Base-by-base conservation (phyloP, 2,797 vertebrate species). In the Botia kubotai region DNA sequence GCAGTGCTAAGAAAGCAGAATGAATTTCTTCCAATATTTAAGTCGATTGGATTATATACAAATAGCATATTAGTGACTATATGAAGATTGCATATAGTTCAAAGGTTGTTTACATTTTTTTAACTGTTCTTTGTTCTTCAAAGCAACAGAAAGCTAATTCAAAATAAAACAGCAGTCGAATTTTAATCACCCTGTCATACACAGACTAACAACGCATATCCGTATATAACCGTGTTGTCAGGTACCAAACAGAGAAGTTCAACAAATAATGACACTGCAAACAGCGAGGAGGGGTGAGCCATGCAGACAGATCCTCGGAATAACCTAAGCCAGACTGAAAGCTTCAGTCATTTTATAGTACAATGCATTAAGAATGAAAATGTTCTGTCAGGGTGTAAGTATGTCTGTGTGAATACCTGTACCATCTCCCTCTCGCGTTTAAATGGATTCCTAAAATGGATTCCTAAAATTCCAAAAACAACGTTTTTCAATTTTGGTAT, bases 241-340 rank as follows among this genome's bases (percentile, higher is more conserved):
- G 69, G 48, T 79, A 55, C 52, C 58, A 62, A 71, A 52, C 46
- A 55, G 23, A 43, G 19, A 43, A 79, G 69, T 79, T 79, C 12
- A 46, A 58, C 13, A 72, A 72, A 79, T 43, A 72, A 65, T 55
- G 77, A 79, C 69, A 66, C 13, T 63, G 57, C 29, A 53, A 21
- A 71, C 55, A 33, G 69, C 46, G 11, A 3, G 29, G 46, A 46
- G 48, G 11, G 23, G 3, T 26, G 36, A 65, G 10, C 68, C 62
- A 19, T 73, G 2, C 0, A 43, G 50, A 19, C 21, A 46, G 12
- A 57, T 17, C 12, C 43, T 4, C 29, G 57, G 75, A 67, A 70
- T 50, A 70, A 57, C 14, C 53, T 50, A 63, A 39, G 14, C 50
- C 57, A 13, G n/a, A 8, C 19, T 43, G 55, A 79, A 79, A 79